Evolutionary conservation across 2,113 vertebrate genomes (phyloP), one percentile per base, ranked within the genome.

Genomic region (Capreolus pygargus): DNA sequence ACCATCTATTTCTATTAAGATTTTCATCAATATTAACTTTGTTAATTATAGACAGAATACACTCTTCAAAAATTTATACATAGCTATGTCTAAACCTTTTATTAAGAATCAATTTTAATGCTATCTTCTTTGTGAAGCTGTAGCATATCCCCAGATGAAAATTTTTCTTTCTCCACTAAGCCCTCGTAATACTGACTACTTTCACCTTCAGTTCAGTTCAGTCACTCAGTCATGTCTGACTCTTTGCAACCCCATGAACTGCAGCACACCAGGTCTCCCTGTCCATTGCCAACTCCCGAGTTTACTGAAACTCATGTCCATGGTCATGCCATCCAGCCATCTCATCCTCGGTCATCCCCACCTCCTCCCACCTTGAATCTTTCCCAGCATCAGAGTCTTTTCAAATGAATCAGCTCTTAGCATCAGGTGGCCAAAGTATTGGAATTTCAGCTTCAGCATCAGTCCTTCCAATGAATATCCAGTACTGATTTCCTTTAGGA

Each of bases 201-300:
- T 89, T 55, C 30, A 78, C 45, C 12, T 74, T 23, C 64, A 70
- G n/a, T 70, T 70, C 64, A 36, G 9, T 36, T 36, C 64, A 70
- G 9, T 70, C n/a, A 70, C n/a, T 70, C n/a, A 70, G 64, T 23
- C 1, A 0, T 70, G 64, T 36, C 17, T 0, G 1, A 70, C 4
- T 36, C n/a, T 70, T 70, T 70, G 19, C 64, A 36, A 70, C 64
- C 5, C 64, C 19, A 36, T 6, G n/a, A n/a, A 70, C 9, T 36
- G n/a, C 64, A 36, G 64, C n/a, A 70, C 17, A 0, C 19, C 5
- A 36, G n/a, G n/a, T n/a, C 64, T 70, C n/a, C 19, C n/a, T 36
- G n/a, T 70, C 64, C 9, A 70, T 36, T 6, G 1, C n/a, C 19
- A 70, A 36, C 64, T 70, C n/a, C n/a, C 1, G 2, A 70, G n/a